A percentile compares a stretch with the other conserved stretches of the same genome.
Evolutionary conservation across 2,888 invertebrate species (phyloP).

Genomic region (Gerris lacustris): DNA sequence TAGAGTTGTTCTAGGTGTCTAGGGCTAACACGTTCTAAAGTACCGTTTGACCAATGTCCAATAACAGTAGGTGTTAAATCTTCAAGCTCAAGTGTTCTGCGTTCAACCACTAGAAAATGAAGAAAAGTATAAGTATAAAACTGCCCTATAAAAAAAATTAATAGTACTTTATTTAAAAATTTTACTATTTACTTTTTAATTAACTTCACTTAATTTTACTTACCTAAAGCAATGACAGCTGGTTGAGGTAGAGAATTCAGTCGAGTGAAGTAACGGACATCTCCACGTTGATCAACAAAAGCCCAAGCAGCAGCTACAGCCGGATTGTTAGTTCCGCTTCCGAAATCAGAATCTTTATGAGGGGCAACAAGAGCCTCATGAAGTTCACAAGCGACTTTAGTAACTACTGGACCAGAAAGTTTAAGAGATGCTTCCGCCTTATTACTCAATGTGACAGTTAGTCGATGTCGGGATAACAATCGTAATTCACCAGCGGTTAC

Average conservation of each 20-base stretch:
- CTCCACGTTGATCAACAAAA: conserved; percentile 64
- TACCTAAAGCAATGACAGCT: conserved; percentile 27
- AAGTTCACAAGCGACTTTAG: conserved; percentile 65
- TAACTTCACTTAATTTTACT: conserved; percentile 12
- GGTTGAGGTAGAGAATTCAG: conserved; percentile 35
- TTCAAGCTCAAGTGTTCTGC: conserved; percentile 55
- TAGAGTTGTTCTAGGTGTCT: conserved; percentile 72
- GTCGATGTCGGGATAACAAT: conserved; percentile 51
- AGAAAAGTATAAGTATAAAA: not conserved
- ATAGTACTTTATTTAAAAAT: not conserved
- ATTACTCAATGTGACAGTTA: conserved; percentile 48
- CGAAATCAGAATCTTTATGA: conserved; percentile 22
- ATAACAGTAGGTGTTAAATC: conserved; percentile 50
- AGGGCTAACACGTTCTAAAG: conserved; percentile 62
- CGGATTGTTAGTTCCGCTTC: conserved; percentile 32
- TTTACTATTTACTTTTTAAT: not conserved
- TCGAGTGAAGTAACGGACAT: conserved; percentile 62
- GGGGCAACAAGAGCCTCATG: conserved; percentile 48
- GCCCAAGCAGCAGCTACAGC: conserved; percentile 56
- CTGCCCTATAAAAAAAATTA: not conserved
- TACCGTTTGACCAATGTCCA: conserved; percentile 56
- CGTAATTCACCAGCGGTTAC: conserved; percentile 63
- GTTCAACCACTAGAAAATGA: conserved; percentile 37
- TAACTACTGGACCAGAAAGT: conserved; percentile 56
- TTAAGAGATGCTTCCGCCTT: conserved; percentile 39